A percentile compares a stretch with the other conserved stretches of the same genome.
phyloP scores from a whole-genome alignment of 2,113 vertebrate genomes.

The Callipepla squamata region DNA sequence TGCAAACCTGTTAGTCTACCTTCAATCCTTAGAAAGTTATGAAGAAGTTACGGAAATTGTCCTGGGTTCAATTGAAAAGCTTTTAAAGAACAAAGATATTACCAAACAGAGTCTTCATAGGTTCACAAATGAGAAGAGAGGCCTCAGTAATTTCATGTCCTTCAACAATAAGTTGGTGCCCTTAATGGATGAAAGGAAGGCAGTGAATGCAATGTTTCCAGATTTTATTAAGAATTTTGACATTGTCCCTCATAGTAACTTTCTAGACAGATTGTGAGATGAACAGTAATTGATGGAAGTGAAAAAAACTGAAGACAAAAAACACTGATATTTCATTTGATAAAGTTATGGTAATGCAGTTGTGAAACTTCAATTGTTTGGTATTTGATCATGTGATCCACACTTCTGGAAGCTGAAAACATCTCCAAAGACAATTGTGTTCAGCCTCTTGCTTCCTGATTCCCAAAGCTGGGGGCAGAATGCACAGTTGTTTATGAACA shows the following conservation, averaged over 20 bases:
- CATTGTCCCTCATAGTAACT: too few relatives aligned
- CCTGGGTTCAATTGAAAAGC: neutral
- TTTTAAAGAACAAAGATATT: neutral
- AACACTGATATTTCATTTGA: neutral
- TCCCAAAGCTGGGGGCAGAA: neutral
- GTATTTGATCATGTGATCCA: neutral
- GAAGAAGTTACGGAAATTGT: neutral
- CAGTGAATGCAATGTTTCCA: neutral
- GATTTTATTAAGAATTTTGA: neutral
- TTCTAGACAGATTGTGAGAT: too few relatives aligned
- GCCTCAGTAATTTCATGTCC: neutral
- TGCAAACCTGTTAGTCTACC: too few relatives aligned
- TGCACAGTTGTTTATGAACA: neutral
- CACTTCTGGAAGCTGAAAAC: neutral
- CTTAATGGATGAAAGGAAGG: neutral
- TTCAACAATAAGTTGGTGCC: neutral
- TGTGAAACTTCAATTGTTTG: neutral
- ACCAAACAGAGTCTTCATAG: too few relatives aligned
- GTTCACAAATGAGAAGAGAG: neutral
- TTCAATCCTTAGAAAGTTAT: too few relatives aligned
- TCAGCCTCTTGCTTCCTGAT: neutral
- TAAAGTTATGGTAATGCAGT: neutral
- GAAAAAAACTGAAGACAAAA: neutral
- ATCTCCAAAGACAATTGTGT: neutral
- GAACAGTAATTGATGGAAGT: neutral